Evolutionary conservation across 2,888 invertebrate species (phyloP), one percentile per base, ranked within the genome.

Genomic region (Hololepta plana): DNA sequence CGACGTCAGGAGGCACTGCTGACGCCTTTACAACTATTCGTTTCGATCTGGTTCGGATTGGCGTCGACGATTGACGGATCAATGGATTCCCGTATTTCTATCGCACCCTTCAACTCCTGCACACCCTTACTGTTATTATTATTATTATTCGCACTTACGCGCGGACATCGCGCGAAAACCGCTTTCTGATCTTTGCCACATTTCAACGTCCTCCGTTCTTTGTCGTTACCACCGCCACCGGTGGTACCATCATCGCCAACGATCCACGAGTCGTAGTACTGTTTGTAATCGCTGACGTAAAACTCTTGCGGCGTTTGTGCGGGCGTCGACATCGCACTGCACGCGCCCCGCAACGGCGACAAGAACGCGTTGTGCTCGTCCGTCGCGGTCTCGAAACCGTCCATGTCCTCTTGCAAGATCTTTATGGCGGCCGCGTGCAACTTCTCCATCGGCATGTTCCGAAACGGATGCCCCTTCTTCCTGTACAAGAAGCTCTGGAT

Each of bases 131-230:
- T n/a, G n/a, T n/a, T n/a, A n/a, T n/a, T n/a, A n/a, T n/a, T n/a
- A n/a, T n/a, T n/a, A n/a, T n/a, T 64, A 48, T 67, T 68, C 9
- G 63, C 59, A 39, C 67, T 69, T 32, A 70, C 64, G 28, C 69
- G 55, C 0, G 72, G 72, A 47, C 72, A 73, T 25, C 65, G 59
- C 1, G 66, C 67, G 12, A 62, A 57, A 39, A 64, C 54, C n/a
- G n/a, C n/a, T n/a, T n/a, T n/a, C n/a, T n/a, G n/a, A n/a, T n/a
- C n/a, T n/a, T n/a, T n/a, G n/a, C n/a, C n/a, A n/a, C n/a, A n/a
- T n/a, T n/a, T n/a, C n/a, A n/a, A n/a, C n/a, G n/a, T n/a, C n/a
- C n/a, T n/a, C n/a, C n/a, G n/a, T n/a, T n/a, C n/a, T n/a, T n/a
- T n/a, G n/a, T n/a, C n/a, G n/a, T n/a, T n/a, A n/a, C n/a, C n/a